Conservation (phyloP, 2,113 vertebrate genomes). For the Falcunculus frontatus region DNA sequence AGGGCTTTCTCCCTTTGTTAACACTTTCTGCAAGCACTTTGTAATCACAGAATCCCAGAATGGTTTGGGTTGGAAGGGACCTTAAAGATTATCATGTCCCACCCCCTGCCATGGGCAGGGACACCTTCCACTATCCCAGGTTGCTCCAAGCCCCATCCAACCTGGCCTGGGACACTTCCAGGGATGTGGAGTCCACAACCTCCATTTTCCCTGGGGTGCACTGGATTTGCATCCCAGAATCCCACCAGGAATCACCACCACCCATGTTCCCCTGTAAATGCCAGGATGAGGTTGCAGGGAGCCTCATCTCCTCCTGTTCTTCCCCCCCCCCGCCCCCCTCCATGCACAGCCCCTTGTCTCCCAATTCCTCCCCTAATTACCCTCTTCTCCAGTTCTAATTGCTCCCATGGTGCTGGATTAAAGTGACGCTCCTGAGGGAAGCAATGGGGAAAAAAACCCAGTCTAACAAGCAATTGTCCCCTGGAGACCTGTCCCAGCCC, state of each 20-base stretch:
- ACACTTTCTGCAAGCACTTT: rapidly evolving
- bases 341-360: not conserved
- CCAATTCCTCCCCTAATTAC: not conserved
- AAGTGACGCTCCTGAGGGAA: not conserved
- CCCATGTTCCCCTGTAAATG: rapidly evolving
- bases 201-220: not conserved
- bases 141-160: not conserved
- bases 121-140: not conserved
- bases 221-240: not conserved
- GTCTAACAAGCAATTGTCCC: rapidly evolving
- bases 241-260: not conserved
- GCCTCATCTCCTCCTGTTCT: too few relatives aligned
- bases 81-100: not conserved
- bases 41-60: not conserved
- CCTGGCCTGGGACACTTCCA: not conserved
- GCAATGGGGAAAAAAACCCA: not conserved
- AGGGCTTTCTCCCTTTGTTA: not conserved
- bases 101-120: not conserved
- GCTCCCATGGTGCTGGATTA: rapidly evolving
- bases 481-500: not conserved
- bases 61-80: not conserved
- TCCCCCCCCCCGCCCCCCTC: rapidly evolving
- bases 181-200: too few relatives aligned
- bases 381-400: not conserved
- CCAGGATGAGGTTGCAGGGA: not conserved